Evolutionary conservation across 2,113 vertebrate species (phyloP), one percentile per base, ranked within the genome.

Genomic region (Caranx melampygus): DNA sequence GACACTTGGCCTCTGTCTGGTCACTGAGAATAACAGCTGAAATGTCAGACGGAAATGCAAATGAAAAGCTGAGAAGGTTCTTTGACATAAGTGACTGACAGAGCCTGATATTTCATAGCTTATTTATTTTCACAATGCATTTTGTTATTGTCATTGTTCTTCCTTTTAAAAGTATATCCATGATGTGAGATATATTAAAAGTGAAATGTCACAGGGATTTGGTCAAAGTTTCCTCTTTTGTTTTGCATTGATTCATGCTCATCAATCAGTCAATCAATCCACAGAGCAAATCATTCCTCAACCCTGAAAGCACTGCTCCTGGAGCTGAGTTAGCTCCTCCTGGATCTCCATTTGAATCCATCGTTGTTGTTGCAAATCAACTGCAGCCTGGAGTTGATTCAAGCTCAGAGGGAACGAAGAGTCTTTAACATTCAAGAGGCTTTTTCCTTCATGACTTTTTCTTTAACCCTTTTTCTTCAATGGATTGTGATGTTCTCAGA

Each of bases 11-110:
- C 14, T 42, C 42, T 8, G 1, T 42, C 7, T 73, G 20, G 42
- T 69, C 59, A 51, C 26, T 8, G 47, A 2, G 57, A 51, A n/a
- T 18, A 34, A 51, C 16, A 40, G 11, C 58, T 8, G 21, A 70
- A 51, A 75, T 59, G 44, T 67, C 52, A 62, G 21, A 74, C 61
- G 35, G 2, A 61, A 47, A 67, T 60, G 1, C 54, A 26, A 76
- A 49, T 70, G 10, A 57, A 4, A 31, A 21, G 16, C 12, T 5
- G 44, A 70, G 54, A 15, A 21, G 55, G 51, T 78, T 47, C 5
- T 34, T 52, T 52, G 62, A 73, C 21, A 35, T 5, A 9, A 34
- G 21, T 45, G 44, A 59, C 51, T 59, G 1, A 9, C 72, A 49
- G 33, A 3, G 14, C 11, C n/a, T 54, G 52, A 26, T 54, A 11